These are phyloP conservation scores for Chaenodraco wilsoni DNA, from an alignment of 2,797 vertebrate genomes.

Conservation along the genomic window DNA sequence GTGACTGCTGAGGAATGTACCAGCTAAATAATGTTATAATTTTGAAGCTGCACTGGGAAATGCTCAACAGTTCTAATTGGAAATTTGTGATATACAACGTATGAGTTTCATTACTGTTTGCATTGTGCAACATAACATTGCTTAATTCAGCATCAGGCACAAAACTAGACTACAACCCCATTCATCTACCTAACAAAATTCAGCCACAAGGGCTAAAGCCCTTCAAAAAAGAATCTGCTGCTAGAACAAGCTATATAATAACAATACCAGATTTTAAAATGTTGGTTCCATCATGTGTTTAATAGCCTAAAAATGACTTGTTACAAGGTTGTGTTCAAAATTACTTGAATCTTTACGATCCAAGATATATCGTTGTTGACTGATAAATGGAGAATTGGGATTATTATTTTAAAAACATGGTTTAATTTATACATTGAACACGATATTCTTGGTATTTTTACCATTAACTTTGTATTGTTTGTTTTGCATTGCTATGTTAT, in stretches of 20 bases:
- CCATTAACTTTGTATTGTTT: neutral
- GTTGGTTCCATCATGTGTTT: no score
- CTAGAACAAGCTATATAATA: no score
- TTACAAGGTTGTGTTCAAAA: no score
- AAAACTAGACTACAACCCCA: no score
- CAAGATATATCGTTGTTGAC: neutral
- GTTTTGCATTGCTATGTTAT: neutral
- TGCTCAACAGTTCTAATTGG: neutral
- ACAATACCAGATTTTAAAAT: no score
- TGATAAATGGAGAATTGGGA: neutral
- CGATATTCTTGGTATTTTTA: neutral
- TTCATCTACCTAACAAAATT: no score
- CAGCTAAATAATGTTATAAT: slow-evolving; percentile 11
- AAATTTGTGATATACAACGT: neutral
- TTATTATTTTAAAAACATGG: neutral
- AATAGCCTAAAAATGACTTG: no score
- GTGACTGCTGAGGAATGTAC: neutral
- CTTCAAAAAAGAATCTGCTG: no score
- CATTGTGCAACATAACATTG: no score
- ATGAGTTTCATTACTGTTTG: slow-evolving; percentile 1
- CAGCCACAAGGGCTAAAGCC: no score
- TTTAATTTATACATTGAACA: neutral
- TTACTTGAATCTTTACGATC: no score
- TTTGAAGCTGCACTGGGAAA: neutral
- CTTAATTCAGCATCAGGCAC: no score